Base-by-base conservation (phyloP, 2,888 invertebrate species). In the Cremastinae sp. region DNA sequence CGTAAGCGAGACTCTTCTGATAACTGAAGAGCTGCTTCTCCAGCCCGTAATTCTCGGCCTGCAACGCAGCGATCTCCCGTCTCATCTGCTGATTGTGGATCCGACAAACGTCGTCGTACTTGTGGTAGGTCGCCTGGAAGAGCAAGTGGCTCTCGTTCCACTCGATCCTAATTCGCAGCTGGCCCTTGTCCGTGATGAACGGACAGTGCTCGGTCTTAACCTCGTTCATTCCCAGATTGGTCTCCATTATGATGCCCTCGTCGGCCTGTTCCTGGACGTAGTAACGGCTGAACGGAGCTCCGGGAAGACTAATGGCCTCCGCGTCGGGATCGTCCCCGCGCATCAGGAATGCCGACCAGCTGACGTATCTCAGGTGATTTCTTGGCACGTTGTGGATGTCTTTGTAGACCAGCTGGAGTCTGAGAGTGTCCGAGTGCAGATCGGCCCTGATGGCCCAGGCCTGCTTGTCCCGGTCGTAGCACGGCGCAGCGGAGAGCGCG, bases 21-120 rank as follows among this genome's bases (percentile, higher is more conserved):
- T 96, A 96, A 89, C 94, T 95, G 91, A 96, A 94, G 79, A 96
- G 90, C 89, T 96, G 95, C 81, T 95, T 92, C 90, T 96, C 96
- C 84, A 96, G 91, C 77, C 94, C 94, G 89, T 95, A 94, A 89
- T 96, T 96, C 90, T 96, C 96, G n/a, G 95, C 93, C 88, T 96
- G 95, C 59, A 96, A 91, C 9, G 94, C 94, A 78, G 93, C 92
- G 79, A 96, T 95, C 89, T 96, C 96, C 56, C 95, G 93, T 86
- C 94, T 93, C 96, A 96, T 96, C 88, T 96, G 96, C 86, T 95
- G 94, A 88, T 94, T 95, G 89, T 96, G 96, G 77, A 95, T 91
- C 80, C 95, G 92, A 83, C 94, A 93, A 51, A 96, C 93, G 90
- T 96, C 96, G 88, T 96, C 96, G 88, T 95, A 95, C 86, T 94